Evolutionary conservation across 2,113 vertebrate genomes (phyloP), one percentile per base, ranked within the genome.

Genomic region (Pelecanoides urinatrix): DNA sequence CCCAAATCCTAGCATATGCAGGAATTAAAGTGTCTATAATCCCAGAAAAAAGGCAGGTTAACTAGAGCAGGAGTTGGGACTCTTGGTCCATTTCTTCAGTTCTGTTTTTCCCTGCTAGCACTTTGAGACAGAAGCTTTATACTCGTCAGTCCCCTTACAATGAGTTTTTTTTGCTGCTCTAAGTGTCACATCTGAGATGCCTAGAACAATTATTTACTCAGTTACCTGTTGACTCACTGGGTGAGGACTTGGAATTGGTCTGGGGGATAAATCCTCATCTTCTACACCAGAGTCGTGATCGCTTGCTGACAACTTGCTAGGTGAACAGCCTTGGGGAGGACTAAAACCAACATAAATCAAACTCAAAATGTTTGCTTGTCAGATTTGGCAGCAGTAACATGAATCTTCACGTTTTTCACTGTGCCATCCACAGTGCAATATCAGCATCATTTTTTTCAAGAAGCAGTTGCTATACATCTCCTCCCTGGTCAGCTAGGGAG

Each of bases 271-370:
- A 94, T 99, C 99, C 74, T 99, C 99, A 93, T 99, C 99, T 97
- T 99, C 99, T n/a, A 99, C 98, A 56, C 99, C 99, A 23, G 99
- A 99, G 92, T 99, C 99, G 1, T 98, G 99, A 85, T 99, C 99
- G 13, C 97, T 99, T 89, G 98, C 72, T 42, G 98, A 98, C 45
- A 98, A 38, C 90, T 98, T 98, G 65, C 81, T 96, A 15, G 97
- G 96, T 55, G 97, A 96, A 67, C 80, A 89, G 49, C 88, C 85
- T 40, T 88, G 91, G 20, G 80, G 26, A 92, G 79, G 6, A 70
- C 97, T 97, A 77, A 93, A 97, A 71, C 36, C 47, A 76, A 82
- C 20, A 93, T 13, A 71, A 86, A 81, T 49, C 26, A 83, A 84
- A 71, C 8, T 11, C 45, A 66, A 79, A 91, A 26, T 3, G 2